These are phyloP conservation scores for Boloria selene DNA, from an alignment of 2,888 invertebrate genomes.

Conservation along the genomic window DNA sequence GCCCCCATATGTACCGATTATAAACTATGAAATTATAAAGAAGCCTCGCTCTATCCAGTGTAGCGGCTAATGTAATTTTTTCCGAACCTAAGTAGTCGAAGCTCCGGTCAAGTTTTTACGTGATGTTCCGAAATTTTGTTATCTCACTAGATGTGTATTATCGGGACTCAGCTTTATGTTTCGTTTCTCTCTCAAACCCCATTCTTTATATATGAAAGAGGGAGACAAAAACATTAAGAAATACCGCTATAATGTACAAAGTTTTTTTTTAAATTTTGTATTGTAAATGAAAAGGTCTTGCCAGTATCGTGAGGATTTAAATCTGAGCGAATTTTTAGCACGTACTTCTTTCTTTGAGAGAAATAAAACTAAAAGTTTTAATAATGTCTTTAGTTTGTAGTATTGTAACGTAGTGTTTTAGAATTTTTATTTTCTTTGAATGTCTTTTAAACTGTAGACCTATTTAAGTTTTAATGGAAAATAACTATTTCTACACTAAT, in stretches of 20 bases:
- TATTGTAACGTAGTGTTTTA: slow-evolving; percentile 12
- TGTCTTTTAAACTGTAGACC: slow-evolving; percentile 5
- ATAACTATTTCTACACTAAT: too few relatives aligned
- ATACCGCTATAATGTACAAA: too few relatives aligned
- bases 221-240: background rate
- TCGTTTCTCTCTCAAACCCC: slow-evolving; percentile 12
- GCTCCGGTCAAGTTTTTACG: slow-evolving; percentile 37
- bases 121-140: slow-evolving; percentile 34
- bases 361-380: slow-evolving; percentile 18
- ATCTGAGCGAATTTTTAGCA: slow-evolving; percentile 16
- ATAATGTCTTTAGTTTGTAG: slow-evolving; percentile 19
- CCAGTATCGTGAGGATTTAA: slow-evolving; percentile 16
- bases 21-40: slow-evolving; percentile 40
- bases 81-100: slow-evolving; percentile 36
- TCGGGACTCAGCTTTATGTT: slow-evolving; percentile 1
- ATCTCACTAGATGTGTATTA: slow-evolving; percentile 12
- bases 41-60: slow-evolving; percentile 25
- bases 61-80: slow-evolving; percentile 39
- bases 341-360: slow-evolving; percentile 17
- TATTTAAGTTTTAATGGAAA: slow-evolving; percentile 2
- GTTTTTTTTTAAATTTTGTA: background rate
- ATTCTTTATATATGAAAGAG: background rate
- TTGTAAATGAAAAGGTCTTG: slow-evolving; percentile 17
- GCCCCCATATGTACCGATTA: background rate
- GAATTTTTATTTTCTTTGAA: slow-evolving; percentile 11